Evolutionary conservation across 2,113 vertebrate species (phyloP).

Genomic region (Thamnaconus septentrionalis): DNA sequence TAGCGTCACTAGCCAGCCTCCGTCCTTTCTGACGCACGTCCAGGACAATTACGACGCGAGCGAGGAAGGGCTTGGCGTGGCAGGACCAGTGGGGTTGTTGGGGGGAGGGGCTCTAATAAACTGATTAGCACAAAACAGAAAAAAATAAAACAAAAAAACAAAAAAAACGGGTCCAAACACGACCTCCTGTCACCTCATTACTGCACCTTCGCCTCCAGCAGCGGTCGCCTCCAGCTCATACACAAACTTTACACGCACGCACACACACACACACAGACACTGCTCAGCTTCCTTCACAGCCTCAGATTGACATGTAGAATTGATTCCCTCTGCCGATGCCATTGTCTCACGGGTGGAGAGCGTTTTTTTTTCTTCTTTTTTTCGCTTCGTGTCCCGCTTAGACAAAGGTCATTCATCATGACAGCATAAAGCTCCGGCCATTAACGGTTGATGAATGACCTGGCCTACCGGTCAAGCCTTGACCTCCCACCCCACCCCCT

Average conservation of each 20-base stretch:
- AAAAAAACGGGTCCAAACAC: constrained; percentile 43
- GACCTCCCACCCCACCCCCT: constrained; percentile 43
- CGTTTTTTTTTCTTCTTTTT: constrained; percentile 35
- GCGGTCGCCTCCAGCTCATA: constrained; percentile 39
- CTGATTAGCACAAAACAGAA: too few species aligned
- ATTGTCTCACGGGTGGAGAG: constrained; percentile 50
- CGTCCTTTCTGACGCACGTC: neutral
- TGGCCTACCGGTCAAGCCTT: constrained; percentile 62
- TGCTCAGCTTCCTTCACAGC: neutral
- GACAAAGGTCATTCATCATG: constrained; percentile 70
- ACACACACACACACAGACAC: constrained; percentile 17
- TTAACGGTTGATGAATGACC: constrained; percentile 74
- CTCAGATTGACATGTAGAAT: constrained; percentile 69
- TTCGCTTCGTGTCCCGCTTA: constrained; percentile 32
- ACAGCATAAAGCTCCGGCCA: constrained; percentile 70
- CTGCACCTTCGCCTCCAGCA: constrained; percentile 8
- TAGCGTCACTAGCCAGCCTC: too few species aligned
- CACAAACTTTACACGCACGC: constrained; percentile 47
- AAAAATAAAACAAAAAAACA: neutral
- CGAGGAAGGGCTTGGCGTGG: neutral
- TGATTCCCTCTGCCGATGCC: constrained; percentile 58
- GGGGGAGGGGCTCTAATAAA: too few species aligned
- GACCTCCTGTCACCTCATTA: constrained; percentile 34
- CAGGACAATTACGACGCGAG: neutral
- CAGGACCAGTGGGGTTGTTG: constrained; percentile 2